A percentile compares a stretch with the other conserved stretches of the same genome.
Evolutionary conservation across 2,797 vertebrate species (phyloP).

Genomic region (Propithecus deckenii): DNA sequence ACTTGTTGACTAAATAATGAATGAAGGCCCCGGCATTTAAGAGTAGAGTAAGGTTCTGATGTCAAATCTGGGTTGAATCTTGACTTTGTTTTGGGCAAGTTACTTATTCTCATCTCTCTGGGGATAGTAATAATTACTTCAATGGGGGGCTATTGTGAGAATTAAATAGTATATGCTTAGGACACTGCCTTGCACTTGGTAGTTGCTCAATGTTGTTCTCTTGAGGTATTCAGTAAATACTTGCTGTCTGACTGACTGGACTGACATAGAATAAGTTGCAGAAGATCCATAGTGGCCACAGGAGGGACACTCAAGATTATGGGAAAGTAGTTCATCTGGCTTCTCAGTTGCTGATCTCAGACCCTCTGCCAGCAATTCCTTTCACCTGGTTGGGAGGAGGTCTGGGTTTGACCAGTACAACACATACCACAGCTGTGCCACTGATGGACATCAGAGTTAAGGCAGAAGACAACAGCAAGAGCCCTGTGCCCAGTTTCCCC

Average conservation of each 20-base stretch:
- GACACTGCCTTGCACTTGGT: neutral
- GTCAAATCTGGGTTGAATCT: neutral
- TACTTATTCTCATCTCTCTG: neutral
- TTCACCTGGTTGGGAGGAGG: neutral
- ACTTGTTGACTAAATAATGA: neutral
- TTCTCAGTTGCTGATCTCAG: neutral
- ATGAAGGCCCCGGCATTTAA: neutral
- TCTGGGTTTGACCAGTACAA: neutral
- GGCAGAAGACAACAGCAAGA: neutral
- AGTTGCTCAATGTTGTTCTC: neutral
- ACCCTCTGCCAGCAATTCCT: neutral
- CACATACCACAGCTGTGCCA: neutral
- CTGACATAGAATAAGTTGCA: neutral
- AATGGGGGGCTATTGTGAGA: neutral
- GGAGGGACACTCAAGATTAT: neutral
- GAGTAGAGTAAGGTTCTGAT: neutral
- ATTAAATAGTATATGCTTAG: neutral
- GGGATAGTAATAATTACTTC: neutral
- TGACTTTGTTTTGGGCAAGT: neutral
- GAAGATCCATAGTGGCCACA: neutral
- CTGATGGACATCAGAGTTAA: neutral
- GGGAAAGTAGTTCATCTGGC: neutral
- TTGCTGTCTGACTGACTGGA: neutral
- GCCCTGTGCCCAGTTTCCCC: neutral
- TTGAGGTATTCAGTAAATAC: neutral